Evolutionary conservation across 1,140 invertebrate species (phyloP).

Genomic region (Micrasema minimum): DNA sequence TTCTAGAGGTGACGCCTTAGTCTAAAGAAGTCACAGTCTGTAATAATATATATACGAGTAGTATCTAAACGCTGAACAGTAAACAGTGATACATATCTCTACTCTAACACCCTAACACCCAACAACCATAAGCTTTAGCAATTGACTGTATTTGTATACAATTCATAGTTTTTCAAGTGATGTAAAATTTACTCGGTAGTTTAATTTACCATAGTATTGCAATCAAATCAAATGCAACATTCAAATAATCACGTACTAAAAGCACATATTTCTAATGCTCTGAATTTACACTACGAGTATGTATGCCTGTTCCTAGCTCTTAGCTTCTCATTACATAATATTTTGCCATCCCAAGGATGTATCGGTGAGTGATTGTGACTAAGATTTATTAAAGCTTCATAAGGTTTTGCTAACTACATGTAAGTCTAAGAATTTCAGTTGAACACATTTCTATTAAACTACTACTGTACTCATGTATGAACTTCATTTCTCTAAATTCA

Average conservation of each 20-base stretch:
- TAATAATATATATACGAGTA: too few species aligned
- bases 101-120: constrained; percentile 15
- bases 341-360: too few species aligned
- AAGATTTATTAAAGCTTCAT: constrained; percentile 47
- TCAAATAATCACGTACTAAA: constrained; percentile 6
- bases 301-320: too few species aligned
- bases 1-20: constrained; percentile 49
- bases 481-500: constrained; percentile 25
- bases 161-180: too few species aligned
- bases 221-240: not conserved
- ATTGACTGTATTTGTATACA: constrained; percentile 34
- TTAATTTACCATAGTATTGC: too few species aligned
- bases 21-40: constrained; percentile 46
- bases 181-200: too few species aligned
- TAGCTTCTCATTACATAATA: too few species aligned
- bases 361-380: constrained; percentile 25
- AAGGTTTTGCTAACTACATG: constrained; percentile 38
- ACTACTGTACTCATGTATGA: constrained; percentile 28
- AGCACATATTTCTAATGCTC: constrained; percentile 1
- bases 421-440: constrained; percentile 50
- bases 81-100: constrained; percentile 19
- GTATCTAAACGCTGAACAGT: constrained; percentile 34
- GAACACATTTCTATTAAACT: constrained; percentile 53
- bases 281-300: too few species aligned
- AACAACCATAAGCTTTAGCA: constrained; percentile 36